Conservation (phyloP, 2,797 vertebrate species). For the Aselliscus stoliczkanus region DNA sequence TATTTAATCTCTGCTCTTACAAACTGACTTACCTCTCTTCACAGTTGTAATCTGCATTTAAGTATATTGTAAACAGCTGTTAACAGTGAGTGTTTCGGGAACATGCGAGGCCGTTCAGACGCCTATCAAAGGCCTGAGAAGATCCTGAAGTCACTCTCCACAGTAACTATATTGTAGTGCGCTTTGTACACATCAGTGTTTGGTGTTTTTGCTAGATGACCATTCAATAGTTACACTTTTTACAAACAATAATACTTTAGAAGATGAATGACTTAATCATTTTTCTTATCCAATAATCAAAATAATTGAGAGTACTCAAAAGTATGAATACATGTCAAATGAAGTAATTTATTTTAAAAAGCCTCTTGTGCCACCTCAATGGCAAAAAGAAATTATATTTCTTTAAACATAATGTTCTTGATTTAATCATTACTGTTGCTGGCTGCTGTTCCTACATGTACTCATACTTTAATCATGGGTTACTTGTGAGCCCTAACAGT, state of each 20-base stretch:
- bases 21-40: background rate
- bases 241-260: conserved; percentile 2
- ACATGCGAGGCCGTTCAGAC: background rate
- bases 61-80: background rate
- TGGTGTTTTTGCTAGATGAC: background rate
- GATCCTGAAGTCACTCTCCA: background rate
- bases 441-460: background rate
- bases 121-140: background rate
- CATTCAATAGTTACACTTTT: background rate
- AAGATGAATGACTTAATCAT: background rate
- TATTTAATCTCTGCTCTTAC: conserved; percentile 15
- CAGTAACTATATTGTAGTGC: background rate
- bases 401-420: background rate
- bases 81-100: background rate
- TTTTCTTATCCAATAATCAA: conserved; percentile 13
- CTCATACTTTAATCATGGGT: background rate
- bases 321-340: background rate
- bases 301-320: conserved; percentile 12
- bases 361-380: background rate
- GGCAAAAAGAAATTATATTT: background rate
- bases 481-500: background rate
- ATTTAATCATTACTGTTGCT: background rate
- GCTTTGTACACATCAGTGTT: background rate
- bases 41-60: conserved; percentile 4
- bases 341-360: conserved; percentile 16